These are phyloP conservation scores for Lacanobia wlatinum DNA, from an alignment of 2,888 invertebrate species.

Conservation along the genomic window DNA sequence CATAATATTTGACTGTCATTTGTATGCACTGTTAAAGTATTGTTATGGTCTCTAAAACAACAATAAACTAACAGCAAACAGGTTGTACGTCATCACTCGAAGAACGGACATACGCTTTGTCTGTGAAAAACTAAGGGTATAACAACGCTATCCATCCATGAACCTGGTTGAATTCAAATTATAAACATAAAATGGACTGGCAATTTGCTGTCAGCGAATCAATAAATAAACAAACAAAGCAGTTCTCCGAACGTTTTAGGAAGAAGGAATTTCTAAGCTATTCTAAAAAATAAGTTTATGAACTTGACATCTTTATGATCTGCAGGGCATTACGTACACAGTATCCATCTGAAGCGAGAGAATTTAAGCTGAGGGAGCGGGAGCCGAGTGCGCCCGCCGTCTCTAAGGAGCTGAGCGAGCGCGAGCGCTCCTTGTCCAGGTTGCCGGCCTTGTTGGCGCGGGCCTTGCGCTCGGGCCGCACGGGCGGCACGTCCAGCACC, in stretches of 20 bases:
- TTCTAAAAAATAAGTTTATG: background rate
- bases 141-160: background rate
- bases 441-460: constrained; percentile 73
- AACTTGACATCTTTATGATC: background rate
- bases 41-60: constrained; percentile 12
- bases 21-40: constrained; percentile 1
- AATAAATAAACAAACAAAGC: constrained; percentile 25
- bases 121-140: background rate
- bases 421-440: constrained; percentile 85
- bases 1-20: background rate
- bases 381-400: constrained; percentile 81
- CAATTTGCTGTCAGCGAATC: background rate
- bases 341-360: constrained; percentile 95
- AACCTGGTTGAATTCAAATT: background rate
- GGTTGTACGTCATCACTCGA: constrained; percentile 14
- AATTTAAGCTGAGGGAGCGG: constrained; percentile 92
- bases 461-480: constrained; percentile 83
- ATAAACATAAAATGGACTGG: background rate
- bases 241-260: background rate
- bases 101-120: background rate
- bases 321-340: constrained; percentile 91
- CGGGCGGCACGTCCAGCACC: constrained; percentile 71
- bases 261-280: background rate
- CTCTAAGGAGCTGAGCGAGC: constrained; percentile 84
- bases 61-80: constrained; percentile 19